Conservation (phyloP, 2,888 invertebrate genomes). For the Andrena haemorrhoa region DNA sequence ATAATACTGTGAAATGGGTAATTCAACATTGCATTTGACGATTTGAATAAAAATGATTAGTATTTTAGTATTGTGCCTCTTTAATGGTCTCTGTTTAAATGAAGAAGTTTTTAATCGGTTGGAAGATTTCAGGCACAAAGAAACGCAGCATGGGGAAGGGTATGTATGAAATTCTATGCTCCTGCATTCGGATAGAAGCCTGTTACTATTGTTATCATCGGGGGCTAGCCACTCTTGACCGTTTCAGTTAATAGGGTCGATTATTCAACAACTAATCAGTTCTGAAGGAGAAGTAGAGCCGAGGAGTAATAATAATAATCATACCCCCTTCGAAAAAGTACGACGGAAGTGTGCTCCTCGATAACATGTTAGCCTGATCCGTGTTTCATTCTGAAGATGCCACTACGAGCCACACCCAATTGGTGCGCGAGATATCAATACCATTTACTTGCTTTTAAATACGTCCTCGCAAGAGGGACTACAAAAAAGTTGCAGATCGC, state of each 20-base stretch:
- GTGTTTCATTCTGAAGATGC: slow-evolving; percentile 82
- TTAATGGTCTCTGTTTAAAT: background rate
- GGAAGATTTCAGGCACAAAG: background rate
- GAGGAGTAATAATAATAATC: slow-evolving; percentile 69
- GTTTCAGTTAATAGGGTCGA: slow-evolving; percentile 68
- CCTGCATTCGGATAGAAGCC: slow-evolving; percentile 74
- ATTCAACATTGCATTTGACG: background rate
- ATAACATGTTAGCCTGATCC: slow-evolving; percentile 80
- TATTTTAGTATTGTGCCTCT: background rate
- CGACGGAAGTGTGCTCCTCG: slow-evolving; percentile 48
- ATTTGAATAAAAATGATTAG: background rate
- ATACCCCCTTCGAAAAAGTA: slow-evolving; percentile 48
- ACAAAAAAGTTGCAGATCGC: background rate
- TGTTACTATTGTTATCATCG: slow-evolving; percentile 81
- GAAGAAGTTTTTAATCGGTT: background rate
- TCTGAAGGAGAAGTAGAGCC: slow-evolving; percentile 61
- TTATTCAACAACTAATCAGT: slow-evolving; percentile 70
- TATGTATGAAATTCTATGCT: slow-evolving; percentile 22
- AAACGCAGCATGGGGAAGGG: background rate
- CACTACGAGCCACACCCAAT: slow-evolving; percentile 82
- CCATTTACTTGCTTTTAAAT: background rate
- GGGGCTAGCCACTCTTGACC: slow-evolving; percentile 80
- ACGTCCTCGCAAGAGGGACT: too few relatives aligned
- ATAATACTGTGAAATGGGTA: background rate
- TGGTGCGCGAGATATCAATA: slow-evolving; percentile 33